These are phyloP conservation scores for Columba guinea DNA, from an alignment of 2,797 vertebrate genomes.

Conservation along the genomic window DNA sequence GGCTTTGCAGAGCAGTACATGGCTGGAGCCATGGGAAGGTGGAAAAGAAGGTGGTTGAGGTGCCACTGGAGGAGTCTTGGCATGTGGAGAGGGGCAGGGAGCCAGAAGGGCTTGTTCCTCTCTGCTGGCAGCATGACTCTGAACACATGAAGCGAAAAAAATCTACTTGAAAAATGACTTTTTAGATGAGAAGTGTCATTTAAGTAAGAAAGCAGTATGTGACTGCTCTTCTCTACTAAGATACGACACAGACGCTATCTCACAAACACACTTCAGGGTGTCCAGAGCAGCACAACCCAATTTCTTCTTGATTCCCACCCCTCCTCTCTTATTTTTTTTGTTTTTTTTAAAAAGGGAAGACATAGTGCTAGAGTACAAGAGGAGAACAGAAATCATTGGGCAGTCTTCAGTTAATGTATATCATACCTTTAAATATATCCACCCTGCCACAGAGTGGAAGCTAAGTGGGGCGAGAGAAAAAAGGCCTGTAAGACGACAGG, in stretches of 20 bases:
- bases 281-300: neutral
- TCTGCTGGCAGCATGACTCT: neutral
- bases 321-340: rapidly evolving
- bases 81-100: neutral
- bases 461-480: neutral
- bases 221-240: neutral
- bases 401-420: neutral
- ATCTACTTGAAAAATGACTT: slow-evolving; percentile 31
- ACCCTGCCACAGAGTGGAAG: neutral
- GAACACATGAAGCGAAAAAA: neutral
- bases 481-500: neutral
- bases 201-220: neutral
- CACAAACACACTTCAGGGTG: neutral
- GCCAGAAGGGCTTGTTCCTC: slow-evolving; percentile 40
- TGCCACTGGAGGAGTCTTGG: neutral
- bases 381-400: neutral
- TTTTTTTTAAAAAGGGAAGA: neutral
- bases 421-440: neutral
- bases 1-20: neutral
- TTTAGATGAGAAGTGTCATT: slow-evolving; percentile 1
- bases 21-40: neutral
- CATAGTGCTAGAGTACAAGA: neutral
- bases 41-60: neutral
- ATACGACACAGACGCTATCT: neutral
- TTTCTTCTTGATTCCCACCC: neutral